phyloP scores from a whole-genome alignment of 2,888 invertebrate species.

The Gandaritis pyraliata region DNA sequence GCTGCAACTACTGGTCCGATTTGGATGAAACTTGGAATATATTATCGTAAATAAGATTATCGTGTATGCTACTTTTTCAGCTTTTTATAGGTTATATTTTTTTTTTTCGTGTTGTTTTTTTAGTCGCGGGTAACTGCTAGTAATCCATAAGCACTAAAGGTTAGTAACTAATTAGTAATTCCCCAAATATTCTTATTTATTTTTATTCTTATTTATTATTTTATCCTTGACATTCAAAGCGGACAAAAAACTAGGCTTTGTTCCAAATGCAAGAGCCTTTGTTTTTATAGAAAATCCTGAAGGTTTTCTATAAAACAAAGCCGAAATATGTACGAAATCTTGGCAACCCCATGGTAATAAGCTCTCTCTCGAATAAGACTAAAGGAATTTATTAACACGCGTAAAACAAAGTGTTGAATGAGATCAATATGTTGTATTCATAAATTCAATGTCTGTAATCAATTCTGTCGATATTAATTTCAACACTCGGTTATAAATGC shows the following conservation, averaged over 20 bases:
- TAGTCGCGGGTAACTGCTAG: too few relatives aligned
- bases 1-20: too few relatives aligned
- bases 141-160: too few relatives aligned
- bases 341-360: constrained; percentile 13
- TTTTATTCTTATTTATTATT: background rate
- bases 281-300: background rate
- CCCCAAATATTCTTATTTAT: background rate
- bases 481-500: too few relatives aligned
- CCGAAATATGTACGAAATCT: constrained; percentile 4
- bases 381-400: background rate
- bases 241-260: constrained; percentile 14
- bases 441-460: too few relatives aligned
- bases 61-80: too few relatives aligned
- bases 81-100: too few relatives aligned
- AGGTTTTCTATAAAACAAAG: constrained; percentile 5
- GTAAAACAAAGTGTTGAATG: constrained; percentile 4
- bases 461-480: too few relatives aligned
- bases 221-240: background rate
- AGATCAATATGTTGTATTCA: background rate
- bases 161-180: too few relatives aligned
- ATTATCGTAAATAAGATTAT: too few relatives aligned
- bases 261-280: constrained; percentile 14
- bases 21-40: too few relatives aligned
- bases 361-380: background rate
- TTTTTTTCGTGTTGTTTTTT: too few relatives aligned